Evolutionary conservation across 2,888 invertebrate species (phyloP).

Genomic region (Arge pagana): DNA sequence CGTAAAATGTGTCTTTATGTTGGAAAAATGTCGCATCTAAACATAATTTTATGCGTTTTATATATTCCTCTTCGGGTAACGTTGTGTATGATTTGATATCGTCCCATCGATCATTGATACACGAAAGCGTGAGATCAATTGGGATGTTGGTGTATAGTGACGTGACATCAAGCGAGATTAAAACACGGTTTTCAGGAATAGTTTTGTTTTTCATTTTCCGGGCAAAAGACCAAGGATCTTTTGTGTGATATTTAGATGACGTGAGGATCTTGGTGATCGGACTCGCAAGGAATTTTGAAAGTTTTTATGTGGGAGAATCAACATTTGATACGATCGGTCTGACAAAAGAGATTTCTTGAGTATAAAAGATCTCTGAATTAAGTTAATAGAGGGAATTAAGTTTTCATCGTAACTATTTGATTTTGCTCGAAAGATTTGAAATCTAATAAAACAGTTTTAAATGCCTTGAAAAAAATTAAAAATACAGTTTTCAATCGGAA

Average conservation of each 20-base stretch:
- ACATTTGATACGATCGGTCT: neutral
- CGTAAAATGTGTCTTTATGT: neutral
- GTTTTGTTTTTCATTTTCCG: neutral
- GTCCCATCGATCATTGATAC: neutral
- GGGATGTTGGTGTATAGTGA: neutral
- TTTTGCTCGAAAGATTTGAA: too few species aligned
- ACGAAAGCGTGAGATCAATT: neutral
- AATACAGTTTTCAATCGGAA: too few species aligned
- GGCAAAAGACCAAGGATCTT: neutral
- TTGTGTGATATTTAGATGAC: neutral
- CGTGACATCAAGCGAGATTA: neutral
- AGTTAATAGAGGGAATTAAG: too few species aligned
- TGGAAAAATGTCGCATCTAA: neutral
- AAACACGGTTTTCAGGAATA: neutral
- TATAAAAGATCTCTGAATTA: too few species aligned
- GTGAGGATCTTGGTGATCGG: neutral
- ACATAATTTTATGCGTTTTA: neutral
- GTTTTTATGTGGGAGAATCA: neutral
- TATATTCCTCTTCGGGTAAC: neutral
- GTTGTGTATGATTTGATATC: neutral
- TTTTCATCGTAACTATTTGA: too few species aligned
- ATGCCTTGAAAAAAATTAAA: too few species aligned
- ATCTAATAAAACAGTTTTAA: too few species aligned
- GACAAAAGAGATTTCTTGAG: too few species aligned
- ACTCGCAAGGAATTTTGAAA: neutral